phyloP scores from a whole-genome alignment of 30 jellyfish, hydroid and myxozoan genomes.

The Pelagia noctiluca region DNA sequence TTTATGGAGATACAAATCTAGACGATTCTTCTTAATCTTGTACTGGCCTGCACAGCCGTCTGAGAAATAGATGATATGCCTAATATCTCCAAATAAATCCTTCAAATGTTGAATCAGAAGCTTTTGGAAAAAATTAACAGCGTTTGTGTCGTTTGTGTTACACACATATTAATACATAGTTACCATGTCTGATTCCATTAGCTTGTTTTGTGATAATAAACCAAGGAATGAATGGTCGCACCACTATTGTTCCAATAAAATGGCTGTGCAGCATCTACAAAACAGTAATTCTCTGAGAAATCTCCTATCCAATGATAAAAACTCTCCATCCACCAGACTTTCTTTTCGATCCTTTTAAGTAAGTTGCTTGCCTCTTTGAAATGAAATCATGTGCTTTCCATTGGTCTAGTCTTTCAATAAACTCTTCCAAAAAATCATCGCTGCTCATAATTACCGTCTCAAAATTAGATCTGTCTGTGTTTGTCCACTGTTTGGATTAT shows the following conservation, averaged over 20 bases:
- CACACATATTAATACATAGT: too few relatives aligned
- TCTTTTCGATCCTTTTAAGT: too few relatives aligned
- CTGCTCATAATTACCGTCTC: too few relatives aligned
- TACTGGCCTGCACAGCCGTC: too few relatives aligned
- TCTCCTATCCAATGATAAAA: constrained; percentile 42
- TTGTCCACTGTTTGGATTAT: constrained; percentile 65
- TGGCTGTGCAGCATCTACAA: too few relatives aligned
- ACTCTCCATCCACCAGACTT: too few relatives aligned
- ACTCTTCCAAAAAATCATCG: constrained; percentile 20
- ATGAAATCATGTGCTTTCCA: constrained; percentile 49
- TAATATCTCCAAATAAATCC: background rate
- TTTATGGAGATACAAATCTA: constrained; percentile 33
- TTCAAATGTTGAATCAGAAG: constrained; percentile 1
- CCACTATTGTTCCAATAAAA: too few relatives aligned
- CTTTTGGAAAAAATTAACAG: constrained; percentile 21
- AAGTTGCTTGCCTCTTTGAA: too few relatives aligned
- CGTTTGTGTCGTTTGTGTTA: too few relatives aligned
- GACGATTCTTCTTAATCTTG: constrained; percentile 37
- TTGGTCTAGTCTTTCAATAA: background rate
- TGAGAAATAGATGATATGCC: too few relatives aligned
- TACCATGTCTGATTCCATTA: too few relatives aligned
- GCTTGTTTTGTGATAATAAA: constrained; percentile 14
- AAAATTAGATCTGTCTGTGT: constrained; percentile 49
- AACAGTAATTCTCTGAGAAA: constrained; percentile 57
- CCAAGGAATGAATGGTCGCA: constrained; percentile 66